These are phyloP conservation scores for Calycopis cecrops DNA, from an alignment of 1,140 invertebrate genomes.

Conservation along the genomic window DNA sequence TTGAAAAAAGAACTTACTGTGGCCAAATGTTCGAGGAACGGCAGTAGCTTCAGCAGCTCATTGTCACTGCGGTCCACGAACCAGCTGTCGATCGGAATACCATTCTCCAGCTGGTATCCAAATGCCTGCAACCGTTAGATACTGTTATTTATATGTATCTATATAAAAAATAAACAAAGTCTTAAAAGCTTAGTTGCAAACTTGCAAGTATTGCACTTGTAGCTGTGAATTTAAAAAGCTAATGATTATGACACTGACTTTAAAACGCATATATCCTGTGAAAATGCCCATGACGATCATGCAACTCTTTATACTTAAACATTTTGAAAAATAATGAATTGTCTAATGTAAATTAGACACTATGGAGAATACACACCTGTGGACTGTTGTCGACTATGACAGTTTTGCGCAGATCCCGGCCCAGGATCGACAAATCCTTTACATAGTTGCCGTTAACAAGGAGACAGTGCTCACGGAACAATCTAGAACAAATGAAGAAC, in stretches of 20 bases:
- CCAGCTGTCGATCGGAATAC: conserved; percentile 98
- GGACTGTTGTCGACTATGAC: conserved; percentile 73
- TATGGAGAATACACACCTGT: conserved; percentile 58
- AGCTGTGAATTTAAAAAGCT: no score
- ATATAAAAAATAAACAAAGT: no score
- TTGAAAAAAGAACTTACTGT: conserved; percentile 76
- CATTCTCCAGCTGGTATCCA: conserved; percentile 90
- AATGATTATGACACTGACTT: no score
- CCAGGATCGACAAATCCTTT: conserved; percentile 95
- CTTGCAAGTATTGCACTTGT: no score
- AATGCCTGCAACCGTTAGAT: conserved; percentile 64
- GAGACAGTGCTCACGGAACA: conserved; percentile 97
- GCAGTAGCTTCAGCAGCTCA: conserved; percentile 94
- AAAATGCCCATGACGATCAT: no score
- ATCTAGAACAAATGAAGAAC: conserved; percentile 57
- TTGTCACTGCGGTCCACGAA: conserved; percentile 93
- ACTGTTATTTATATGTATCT: no score
- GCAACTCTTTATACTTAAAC: no score
- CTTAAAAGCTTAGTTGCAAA: no score
- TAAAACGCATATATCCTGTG: no score
- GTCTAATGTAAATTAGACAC: no score
- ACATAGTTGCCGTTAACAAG: conserved; percentile 98
- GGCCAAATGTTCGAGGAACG: conserved; percentile 93
- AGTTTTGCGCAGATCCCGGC: conserved; percentile 90
- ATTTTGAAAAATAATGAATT: no score